phyloP scores from a whole-genome alignment of 2,888 invertebrate species.

The Lissocephala sabroskyi region DNA sequence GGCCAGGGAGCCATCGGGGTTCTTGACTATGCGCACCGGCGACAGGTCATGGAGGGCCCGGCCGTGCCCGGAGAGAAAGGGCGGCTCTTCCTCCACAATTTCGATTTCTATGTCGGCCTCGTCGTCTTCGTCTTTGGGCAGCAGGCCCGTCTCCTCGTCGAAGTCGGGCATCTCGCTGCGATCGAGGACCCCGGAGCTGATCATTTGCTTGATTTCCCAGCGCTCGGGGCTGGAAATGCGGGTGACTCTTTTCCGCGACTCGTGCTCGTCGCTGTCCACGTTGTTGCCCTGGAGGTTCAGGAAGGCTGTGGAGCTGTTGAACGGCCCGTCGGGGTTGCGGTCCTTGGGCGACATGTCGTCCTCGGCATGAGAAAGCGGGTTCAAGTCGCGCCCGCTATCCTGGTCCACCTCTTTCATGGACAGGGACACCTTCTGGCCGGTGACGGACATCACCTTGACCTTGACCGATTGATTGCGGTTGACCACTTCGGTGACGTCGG shows the following conservation, averaged over 20 bases:
- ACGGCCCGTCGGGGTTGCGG: constrained; percentile 94
- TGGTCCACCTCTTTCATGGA: constrained; percentile 99
- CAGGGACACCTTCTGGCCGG: constrained; percentile 95
- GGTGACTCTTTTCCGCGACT: constrained; percentile 87
- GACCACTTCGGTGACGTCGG: constrained; percentile 95
- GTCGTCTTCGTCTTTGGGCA: constrained; percentile 92
- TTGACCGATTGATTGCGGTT: constrained; percentile 90
- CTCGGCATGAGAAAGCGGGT: constrained; percentile 84
- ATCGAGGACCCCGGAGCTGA: constrained; percentile 92
- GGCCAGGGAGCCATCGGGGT: constrained; percentile 98
- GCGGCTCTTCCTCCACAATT: constrained; percentile 98
- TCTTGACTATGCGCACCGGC: constrained; percentile 96
- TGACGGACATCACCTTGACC: constrained; percentile 92
- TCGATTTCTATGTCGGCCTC: constrained; percentile 99
- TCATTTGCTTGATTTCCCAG: constrained; percentile 99
- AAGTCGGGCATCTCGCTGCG: constrained; percentile 97
- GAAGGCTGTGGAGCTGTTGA: constrained; percentile 75
- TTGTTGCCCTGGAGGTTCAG: constrained; percentile 73
- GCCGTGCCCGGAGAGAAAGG: constrained; percentile 95
- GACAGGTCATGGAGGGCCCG: constrained; percentile 92
- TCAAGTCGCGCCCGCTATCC: constrained; percentile 92
- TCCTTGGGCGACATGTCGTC: constrained; percentile 74
- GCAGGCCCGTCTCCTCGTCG: constrained; percentile 92
- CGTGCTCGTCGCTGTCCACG: constrained; percentile 85
- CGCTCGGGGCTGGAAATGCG: constrained; percentile 96